Base-by-base conservation (phyloP, 1,140 invertebrate genomes). In the Anoplophora glabripennis region DNA sequence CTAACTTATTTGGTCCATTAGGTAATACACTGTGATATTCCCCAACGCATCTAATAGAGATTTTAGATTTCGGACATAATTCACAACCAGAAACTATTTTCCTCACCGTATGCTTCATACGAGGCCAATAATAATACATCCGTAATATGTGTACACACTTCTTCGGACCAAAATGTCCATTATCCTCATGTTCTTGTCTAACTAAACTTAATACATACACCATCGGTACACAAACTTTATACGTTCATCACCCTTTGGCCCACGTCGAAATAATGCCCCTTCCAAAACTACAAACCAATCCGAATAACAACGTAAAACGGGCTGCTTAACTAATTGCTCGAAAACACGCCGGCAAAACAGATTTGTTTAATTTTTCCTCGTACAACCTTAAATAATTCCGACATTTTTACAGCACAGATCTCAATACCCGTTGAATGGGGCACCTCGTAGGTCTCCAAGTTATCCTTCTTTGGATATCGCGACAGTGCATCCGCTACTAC, bases 51-150 rank as follows among this genome's bases (percentile, higher is more conserved):
- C 12, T 38, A 15, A 1, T 4, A 7, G 8, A 53, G 38, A 4
- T 37, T 47, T 47, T 47, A 36, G 14, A 12, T 15, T 41, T 53
- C 21, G 47, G 49, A 44, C 49, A 53, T 44, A 53, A 53, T 8
- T 42, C 33, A 10, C 49, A 53, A 2, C 33, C 21, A 34, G 49
- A 10, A 42, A 41, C 12, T n/a, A 53, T 2, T 48, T 12, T n/a
- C 40, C 36, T 8, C 7, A 36, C 33, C 14, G n/a, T 10, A 9
- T 53, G 14, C 11, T n/a, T 15, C 8, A 53, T 40, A 10, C 37
- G 40, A 14, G 49, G 49, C 9, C 4, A 42, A 41, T 4, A 53
- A 53, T 38, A 53, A 38, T 14, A 44, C 11, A 9, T 15, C 47
- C 10, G n/a, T 12, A 9, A 9, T 8, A 7, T 11, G 9, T 5